Evolutionary conservation across 2,113 vertebrate species (phyloP).

Genomic region (Pseudorhombus dupliciocellatus): DNA sequence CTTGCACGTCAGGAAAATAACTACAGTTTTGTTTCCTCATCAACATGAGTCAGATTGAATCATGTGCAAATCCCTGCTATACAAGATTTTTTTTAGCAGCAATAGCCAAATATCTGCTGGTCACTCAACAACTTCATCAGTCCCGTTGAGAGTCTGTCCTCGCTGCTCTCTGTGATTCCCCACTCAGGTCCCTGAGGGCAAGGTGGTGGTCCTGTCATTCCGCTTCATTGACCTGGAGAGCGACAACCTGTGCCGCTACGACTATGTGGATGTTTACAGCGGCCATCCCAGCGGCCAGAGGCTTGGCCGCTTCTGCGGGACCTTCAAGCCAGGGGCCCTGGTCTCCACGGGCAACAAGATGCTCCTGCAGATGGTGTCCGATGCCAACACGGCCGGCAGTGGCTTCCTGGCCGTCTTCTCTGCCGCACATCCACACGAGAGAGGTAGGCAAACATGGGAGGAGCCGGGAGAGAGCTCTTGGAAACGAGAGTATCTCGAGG

Average conservation of each 20-base stretch:
- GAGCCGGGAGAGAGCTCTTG: background rate
- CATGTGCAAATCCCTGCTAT: background rate
- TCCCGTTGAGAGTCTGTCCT: background rate
- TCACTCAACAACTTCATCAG: background rate
- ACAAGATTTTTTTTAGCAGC: background rate
- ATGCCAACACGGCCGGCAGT: slow-evolving; percentile 95
- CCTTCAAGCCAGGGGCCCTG: slow-evolving; percentile 90
- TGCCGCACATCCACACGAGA: slow-evolving; percentile 89
- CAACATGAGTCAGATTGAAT: background rate
- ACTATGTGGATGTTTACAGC: slow-evolving; percentile 94
- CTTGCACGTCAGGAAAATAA: slow-evolving; percentile 28
- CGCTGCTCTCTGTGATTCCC: slow-evolving; percentile 22
- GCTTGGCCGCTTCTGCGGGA: slow-evolving; percentile 95
- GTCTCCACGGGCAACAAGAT: slow-evolving; percentile 95
- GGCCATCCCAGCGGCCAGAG: slow-evolving; percentile 89
- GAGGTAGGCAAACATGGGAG: slow-evolving; percentile 83
- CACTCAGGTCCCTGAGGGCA: slow-evolving; percentile 92
- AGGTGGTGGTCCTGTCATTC: slow-evolving; percentile 94
- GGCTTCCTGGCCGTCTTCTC: slow-evolving; percentile 95
- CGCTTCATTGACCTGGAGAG: slow-evolving; percentile 93
- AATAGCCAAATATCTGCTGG: background rate
- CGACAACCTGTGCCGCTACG: slow-evolving; percentile 94
- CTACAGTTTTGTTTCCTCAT: background rate
- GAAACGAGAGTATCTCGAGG: background rate
- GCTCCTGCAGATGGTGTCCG: slow-evolving; percentile 96